A percentile compares a stretch with the other conserved stretches of the same genome.
Conservation (phyloP, 2,888 invertebrate genomes). For the Pristionchus mayeri region DNA sequence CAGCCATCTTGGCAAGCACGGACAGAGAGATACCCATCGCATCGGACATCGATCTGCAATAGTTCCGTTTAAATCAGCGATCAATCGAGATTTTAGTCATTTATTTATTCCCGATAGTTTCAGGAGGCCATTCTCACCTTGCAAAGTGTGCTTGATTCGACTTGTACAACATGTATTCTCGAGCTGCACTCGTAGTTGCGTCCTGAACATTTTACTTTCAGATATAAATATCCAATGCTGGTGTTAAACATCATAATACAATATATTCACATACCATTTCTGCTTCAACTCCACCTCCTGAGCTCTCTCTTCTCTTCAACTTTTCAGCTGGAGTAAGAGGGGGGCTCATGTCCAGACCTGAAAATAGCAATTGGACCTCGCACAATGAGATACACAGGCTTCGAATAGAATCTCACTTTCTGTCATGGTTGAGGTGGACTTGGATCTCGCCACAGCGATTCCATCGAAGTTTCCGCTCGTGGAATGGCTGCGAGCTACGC, state of each 20-base stretch:
- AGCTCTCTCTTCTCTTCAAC: neutral
- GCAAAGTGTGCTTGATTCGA: slow-evolving; percentile 63
- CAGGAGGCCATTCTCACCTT: slow-evolving; percentile 51
- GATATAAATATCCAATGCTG: neutral
- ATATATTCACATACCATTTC: neutral
- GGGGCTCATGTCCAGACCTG: slow-evolving; percentile 14
- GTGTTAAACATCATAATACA: too few species aligned
- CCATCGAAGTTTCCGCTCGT: neutral
- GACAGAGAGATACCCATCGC: slow-evolving; percentile 35
- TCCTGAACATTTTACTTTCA: neutral
- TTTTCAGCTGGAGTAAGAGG: slow-evolving; percentile 43
- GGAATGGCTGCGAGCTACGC: slow-evolving; percentile 43
- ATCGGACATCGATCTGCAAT: slow-evolving; percentile 46
- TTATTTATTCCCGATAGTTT: too few species aligned
- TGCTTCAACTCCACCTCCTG: neutral
- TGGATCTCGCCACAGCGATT: neutral
- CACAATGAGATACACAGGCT: neutral
- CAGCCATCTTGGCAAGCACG: neutral
- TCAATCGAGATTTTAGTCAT: too few species aligned
- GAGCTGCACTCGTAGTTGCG: neutral
- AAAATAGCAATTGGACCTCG: neutral
- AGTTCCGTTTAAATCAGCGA: too few species aligned
- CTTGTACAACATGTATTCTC: slow-evolving; percentile 63
- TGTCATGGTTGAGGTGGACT: neutral
- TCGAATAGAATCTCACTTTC: neutral